phyloP scores from a whole-genome alignment of 2,113 vertebrate species.

The Lepisosteus osseus region DNA sequence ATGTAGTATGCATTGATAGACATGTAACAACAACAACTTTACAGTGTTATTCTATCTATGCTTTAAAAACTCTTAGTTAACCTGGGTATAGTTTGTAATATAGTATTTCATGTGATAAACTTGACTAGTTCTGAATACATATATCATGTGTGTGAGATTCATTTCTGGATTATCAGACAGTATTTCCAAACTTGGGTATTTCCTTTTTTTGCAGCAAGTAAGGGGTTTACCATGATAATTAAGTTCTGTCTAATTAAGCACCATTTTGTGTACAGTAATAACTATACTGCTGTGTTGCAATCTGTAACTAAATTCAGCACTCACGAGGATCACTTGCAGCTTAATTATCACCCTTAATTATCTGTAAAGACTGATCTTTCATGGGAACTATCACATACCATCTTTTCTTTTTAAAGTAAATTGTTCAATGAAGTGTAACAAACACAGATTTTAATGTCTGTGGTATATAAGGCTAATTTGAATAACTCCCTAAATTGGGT shows the following conservation, averaged over 20 bases:
- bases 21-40: no score
- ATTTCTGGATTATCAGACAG: no score
- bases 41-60: no score
- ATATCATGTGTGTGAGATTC: no score
- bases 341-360: conserved; percentile 41
- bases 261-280: conserved; percentile 54
- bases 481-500: no score
- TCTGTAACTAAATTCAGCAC: conserved; percentile 39
- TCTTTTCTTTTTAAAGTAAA: neutral
- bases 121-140: no score
- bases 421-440: conserved; percentile 6
- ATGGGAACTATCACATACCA: conserved; percentile 5
- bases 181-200: no score
- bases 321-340: conserved; percentile 21
- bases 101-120: no score
- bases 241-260: conserved; percentile 51
- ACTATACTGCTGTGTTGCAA: conserved; percentile 38
- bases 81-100: no score
- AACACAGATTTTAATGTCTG: neutral
- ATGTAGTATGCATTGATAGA: no score
- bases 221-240: conserved; percentile 44
- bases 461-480: neutral
- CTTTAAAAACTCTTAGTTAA: no score
- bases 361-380: conserved; percentile 11
- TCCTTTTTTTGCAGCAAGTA: neutral